Conservation (phyloP, 2,888 invertebrate genomes). For the Drosophila kuntzei region DNA sequence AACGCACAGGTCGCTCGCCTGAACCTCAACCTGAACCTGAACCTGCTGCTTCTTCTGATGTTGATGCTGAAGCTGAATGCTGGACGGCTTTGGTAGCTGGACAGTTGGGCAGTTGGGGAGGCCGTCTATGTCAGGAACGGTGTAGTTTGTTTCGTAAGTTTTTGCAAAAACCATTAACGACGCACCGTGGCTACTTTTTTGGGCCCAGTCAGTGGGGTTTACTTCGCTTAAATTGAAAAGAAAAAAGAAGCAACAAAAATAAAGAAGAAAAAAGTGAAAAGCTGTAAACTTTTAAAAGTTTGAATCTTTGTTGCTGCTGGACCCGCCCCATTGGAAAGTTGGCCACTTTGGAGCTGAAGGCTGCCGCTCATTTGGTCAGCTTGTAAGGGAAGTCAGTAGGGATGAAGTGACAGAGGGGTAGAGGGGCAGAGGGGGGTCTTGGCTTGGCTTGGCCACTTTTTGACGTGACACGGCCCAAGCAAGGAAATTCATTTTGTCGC, state of each 20-base stretch:
- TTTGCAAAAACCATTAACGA: conserved; percentile 73
- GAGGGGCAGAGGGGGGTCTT: neutral
- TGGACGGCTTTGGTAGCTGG: conserved; percentile 15
- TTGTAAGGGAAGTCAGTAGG: conserved; percentile 6
- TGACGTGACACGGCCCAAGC: conserved; percentile 65
- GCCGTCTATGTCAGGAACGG: conserved; percentile 49
- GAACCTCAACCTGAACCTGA: conserved; percentile 18
- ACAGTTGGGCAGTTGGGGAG: conserved; percentile 8
- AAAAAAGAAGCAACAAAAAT: conserved; percentile 16
- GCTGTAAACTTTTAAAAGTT: conserved; percentile 79
- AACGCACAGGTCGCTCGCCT: conserved; percentile 36
- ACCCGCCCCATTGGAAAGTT: conserved; percentile 37
- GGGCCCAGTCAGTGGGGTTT: conserved; percentile 31
- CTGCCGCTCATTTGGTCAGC: conserved; percentile 73
- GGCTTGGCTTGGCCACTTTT: conserved; percentile 61
- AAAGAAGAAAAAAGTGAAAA: conserved; percentile 61
- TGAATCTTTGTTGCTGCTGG: conserved; percentile 55
- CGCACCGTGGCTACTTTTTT: conserved; percentile 67
- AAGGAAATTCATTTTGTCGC: conserved; percentile 64
- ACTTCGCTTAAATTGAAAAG: conserved; percentile 69
- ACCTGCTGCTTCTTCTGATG: neutral
- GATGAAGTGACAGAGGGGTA: neutral
- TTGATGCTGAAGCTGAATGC: conserved; percentile 3
- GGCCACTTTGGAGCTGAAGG: conserved; percentile 53
- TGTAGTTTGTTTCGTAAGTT: conserved; percentile 78